Percentiles rank a stretch among this genome's conserved stretches.
Evolutionary conservation across 2,888 invertebrate species (phyloP).

Genomic region (Theretra japonica): DNA sequence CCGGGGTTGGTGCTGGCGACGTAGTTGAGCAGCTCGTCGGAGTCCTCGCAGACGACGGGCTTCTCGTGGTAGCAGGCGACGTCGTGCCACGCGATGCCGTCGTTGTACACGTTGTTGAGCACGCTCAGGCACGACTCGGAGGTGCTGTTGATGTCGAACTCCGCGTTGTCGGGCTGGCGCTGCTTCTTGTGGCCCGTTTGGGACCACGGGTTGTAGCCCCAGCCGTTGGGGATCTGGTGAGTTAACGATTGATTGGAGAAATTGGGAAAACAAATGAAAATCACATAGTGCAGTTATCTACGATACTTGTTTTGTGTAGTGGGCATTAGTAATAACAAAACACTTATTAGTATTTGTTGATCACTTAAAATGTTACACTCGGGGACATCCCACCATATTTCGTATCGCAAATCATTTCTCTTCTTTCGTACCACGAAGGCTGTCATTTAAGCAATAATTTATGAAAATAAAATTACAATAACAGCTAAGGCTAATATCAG

Average conservation of each 20-base stretch:
- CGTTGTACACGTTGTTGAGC: slow-evolving; percentile 96
- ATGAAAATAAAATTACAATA: too few relatives aligned
- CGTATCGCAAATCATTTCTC: too few relatives aligned
- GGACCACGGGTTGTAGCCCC: slow-evolving; percentile 95
- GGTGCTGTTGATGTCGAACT: slow-evolving; percentile 95
- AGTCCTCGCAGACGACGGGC: slow-evolving; percentile 95
- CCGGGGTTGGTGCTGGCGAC: slow-evolving; percentile 93
- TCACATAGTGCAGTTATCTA: too few relatives aligned
- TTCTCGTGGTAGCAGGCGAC: slow-evolving; percentile 97
- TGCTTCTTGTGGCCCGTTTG: slow-evolving; percentile 95
- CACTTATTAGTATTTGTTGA: slow-evolving; percentile 35
- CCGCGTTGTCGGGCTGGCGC: slow-evolving; percentile 95
- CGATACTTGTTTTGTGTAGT: too few relatives aligned
- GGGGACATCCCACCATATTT: too few relatives aligned
- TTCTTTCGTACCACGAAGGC: too few relatives aligned
- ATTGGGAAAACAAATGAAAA: too few relatives aligned
- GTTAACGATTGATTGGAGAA: not conserved
- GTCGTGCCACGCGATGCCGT: slow-evolving; percentile 97
- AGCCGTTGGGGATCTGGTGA: slow-evolving; percentile 85
- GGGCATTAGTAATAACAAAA: too few relatives aligned
- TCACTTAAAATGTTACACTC: too few relatives aligned
- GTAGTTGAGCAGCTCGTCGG: slow-evolving; percentile 94
- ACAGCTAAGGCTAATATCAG: too few relatives aligned
- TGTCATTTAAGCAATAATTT: too few relatives aligned
- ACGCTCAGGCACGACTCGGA: slow-evolving; percentile 94